Percentiles rank a stretch among this genome's conserved stretches.
Conservation (phyloP, 2,797 vertebrate genomes). For the Cirrhinus molitorella region DNA sequence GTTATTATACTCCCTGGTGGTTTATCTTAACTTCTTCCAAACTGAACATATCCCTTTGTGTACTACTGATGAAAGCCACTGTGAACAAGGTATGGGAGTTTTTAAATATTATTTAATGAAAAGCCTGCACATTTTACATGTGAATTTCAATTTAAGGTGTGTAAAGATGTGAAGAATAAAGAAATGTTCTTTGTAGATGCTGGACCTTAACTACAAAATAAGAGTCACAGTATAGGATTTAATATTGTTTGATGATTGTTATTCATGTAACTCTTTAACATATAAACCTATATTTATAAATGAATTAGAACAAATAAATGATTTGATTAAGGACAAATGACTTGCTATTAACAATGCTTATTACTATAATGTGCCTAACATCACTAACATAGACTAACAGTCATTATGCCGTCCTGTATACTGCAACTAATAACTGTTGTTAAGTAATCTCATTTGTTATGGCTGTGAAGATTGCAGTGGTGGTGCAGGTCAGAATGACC, state of each 20-base stretch:
- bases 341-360: no score
- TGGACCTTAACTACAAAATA: not conserved
- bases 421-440: not conserved
- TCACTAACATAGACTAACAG: not conserved
- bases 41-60: not conserved
- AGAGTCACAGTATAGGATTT: not conserved
- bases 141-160: not conserved
- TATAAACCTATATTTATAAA: not conserved
- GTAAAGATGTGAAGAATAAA: not conserved
- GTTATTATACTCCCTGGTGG: not conserved
- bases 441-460: not conserved
- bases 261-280: not conserved
- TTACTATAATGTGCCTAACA: not conserved
- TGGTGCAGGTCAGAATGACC: not conserved
- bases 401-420: not conserved
- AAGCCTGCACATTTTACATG: not conserved
- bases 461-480: not conserved
- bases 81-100: not conserved
- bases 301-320: not conserved
- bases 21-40: not conserved
- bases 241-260: not conserved
- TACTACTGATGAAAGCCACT: not conserved
- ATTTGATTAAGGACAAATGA: not conserved
- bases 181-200: not conserved
- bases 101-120: not conserved